Base-by-base conservation (phyloP, 1,140 invertebrate genomes). In the Stenopsyche tienmushanensis region DNA sequence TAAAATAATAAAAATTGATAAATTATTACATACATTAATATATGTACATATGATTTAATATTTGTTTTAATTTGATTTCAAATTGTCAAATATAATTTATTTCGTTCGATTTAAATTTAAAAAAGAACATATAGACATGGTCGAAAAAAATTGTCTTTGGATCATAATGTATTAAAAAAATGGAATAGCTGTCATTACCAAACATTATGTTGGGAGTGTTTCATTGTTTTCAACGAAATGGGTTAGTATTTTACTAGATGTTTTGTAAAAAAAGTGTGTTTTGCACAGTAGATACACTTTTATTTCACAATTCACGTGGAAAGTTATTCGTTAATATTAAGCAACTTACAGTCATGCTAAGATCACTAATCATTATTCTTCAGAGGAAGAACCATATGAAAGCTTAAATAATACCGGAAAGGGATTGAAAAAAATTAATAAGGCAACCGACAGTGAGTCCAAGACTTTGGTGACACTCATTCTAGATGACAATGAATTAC, bases 401-500 rank as follows among this genome's bases (percentile, higher is more conserved):
- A 78, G 75, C 47, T 70, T 91, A 62, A 86, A 91, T 77, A 77
- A 89, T 64, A 87, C 86, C 67, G 83, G 83, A 71, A 85, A 86
- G 76, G 84, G 85, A 72, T 76, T 91, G 58, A 90, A 90, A 75
- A 90, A 90, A 81, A 81, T 91, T 72, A 84, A 84, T 76, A 88
- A 89, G 76, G 85, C 84, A 70, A 80, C 82, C 55, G 76, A 81
- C 54, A 83, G 86, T 52, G 86, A 88, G 74, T 77, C 83, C 21
- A 82, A 85, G 70, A 82, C 86, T 60, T 84, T 90, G 66, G 86
- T 85, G 45, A 88, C 86, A 65, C 80, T 96, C 50, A 88, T 93
- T 67, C 80, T 92, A 24, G 91, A 95, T 76, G 89, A 94, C 72
- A 96, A 96, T 83, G 89, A 90, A 71, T 78, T 96, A 53, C 89